These are phyloP conservation scores for Phymorhynchus buccinoides DNA, from an alignment of 1,140 invertebrate species.

Conservation along the genomic window DNA sequence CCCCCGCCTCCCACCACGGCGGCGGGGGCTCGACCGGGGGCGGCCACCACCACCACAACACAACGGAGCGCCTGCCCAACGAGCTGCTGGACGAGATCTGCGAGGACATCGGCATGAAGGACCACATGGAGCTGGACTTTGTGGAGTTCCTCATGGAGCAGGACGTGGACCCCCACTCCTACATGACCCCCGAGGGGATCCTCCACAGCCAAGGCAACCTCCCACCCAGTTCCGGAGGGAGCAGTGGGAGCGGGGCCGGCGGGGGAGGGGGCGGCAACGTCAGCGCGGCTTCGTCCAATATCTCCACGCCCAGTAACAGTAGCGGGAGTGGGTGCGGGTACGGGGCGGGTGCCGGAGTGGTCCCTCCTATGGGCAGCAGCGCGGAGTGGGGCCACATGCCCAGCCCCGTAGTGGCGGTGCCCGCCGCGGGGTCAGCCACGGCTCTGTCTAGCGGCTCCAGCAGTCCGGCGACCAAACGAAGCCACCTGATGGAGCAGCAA, in stretches of 20 bases:
- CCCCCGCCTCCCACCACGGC: no score
- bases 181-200: conserved; percentile 67
- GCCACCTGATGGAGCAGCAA: conserved; percentile 61
- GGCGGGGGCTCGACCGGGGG: conserved; percentile 48
- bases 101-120: conserved; percentile 72
- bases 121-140: conserved; percentile 71
- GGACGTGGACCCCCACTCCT: conserved; percentile 64
- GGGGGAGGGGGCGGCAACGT: conserved; percentile 35
- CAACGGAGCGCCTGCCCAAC: conserved; percentile 70
- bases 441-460: conserved; percentile 58
- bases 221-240: conserved; percentile 34
- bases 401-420: conserved; percentile 39
- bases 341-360: neutral
- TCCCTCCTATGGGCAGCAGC: neutral
- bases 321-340: conserved; percentile 23
- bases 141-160: conserved; percentile 71
- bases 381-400: conserved; percentile 42
- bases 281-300: conserved; percentile 32
- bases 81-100: conserved; percentile 73
- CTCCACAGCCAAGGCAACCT: conserved; percentile 31
- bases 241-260: conserved; percentile 45
- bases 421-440: conserved; percentile 44
- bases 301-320: conserved; percentile 39
- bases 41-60: no score
- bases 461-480: conserved; percentile 65